Conservation (phyloP, 2,113 vertebrate genomes). For the Apodemus sylvaticus region DNA sequence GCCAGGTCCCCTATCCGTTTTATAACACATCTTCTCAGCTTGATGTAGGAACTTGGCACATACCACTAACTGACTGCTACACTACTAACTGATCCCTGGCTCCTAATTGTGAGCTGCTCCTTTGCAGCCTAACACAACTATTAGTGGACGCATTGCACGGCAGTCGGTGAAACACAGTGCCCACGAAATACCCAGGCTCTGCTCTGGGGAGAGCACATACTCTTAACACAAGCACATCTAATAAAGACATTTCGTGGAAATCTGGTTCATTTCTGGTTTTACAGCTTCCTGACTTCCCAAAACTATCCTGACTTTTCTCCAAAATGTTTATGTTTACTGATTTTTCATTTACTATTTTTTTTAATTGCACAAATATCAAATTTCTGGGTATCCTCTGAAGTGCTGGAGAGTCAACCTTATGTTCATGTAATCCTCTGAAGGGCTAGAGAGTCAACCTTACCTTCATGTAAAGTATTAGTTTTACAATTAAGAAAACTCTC, state of each 20-base stretch:
- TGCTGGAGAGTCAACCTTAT: too few species aligned
- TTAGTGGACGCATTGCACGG: not conserved
- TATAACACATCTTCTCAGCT: not conserved
- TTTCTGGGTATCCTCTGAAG: too few species aligned
- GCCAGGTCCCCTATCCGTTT: not conserved
- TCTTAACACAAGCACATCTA: not conserved
- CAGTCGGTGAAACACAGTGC: not conserved
- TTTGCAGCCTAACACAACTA: not conserved
- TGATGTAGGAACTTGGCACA: not conserved
- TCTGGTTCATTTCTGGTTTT: not conserved
- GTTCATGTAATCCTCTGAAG: not conserved
- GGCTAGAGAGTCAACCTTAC: not conserved
- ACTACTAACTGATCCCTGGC: not conserved
- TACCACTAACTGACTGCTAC: not conserved
- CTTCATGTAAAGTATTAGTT: constrained; percentile 11
- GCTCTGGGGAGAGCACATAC: not conserved
- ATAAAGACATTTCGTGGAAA: not conserved
- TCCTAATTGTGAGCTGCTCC: not conserved
- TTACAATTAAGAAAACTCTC: constrained; percentile 31
- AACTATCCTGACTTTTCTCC: not conserved
- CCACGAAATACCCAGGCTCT: not conserved
- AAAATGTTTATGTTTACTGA: not conserved
- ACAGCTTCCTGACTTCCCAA: not conserved
- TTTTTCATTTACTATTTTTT: not conserved
- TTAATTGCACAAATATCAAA: not conserved